Conservation (phyloP, 2,113 vertebrate species). For the Verasper variegatus region DNA sequence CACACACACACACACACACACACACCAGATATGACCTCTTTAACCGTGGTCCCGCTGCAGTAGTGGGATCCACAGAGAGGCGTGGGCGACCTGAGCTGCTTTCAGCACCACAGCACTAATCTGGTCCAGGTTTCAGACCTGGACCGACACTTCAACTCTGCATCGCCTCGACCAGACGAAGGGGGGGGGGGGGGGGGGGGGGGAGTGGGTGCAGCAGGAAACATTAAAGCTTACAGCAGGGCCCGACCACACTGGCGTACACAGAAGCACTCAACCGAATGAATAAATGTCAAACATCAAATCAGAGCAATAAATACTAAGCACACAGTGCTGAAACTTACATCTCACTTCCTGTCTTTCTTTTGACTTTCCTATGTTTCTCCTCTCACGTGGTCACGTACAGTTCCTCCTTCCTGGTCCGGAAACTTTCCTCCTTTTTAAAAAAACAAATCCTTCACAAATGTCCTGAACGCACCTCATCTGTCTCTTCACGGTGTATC, state of each 20-base stretch:
- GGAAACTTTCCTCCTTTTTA: slow-evolving; percentile 21
- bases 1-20: slow-evolving; percentile 25
- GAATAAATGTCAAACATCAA: slow-evolving; percentile 40
- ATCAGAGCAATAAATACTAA: slow-evolving; percentile 75
- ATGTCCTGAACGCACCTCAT: slow-evolving; percentile 5
- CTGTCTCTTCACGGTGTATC: neutral
- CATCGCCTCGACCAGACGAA: neutral
- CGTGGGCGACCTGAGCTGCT: slow-evolving; percentile 54
- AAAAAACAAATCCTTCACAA: neutral
- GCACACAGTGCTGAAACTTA: slow-evolving; percentile 77
- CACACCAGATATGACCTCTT: slow-evolving; percentile 37
- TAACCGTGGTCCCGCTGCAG: slow-evolving; percentile 48
- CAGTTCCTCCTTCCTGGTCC: slow-evolving; percentile 6
- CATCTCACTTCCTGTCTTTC: slow-evolving; percentile 16
- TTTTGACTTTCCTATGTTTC: slow-evolving; percentile 2
- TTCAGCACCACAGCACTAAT: slow-evolving; percentile 20
- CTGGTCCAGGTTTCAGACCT: slow-evolving; percentile 34
- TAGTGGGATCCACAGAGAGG: slow-evolving; percentile 37
- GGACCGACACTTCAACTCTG: slow-evolving; percentile 14
- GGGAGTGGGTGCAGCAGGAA: slow-evolving; percentile 39
- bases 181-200: too few relatives aligned
- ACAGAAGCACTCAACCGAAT: slow-evolving; percentile 36
- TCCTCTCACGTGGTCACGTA: neutral
- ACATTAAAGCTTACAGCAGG: slow-evolving; percentile 76
- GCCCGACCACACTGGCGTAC: slow-evolving; percentile 52